phyloP scores from a whole-genome alignment of 2,888 invertebrate genomes.

The Leucozona laternaria region DNA sequence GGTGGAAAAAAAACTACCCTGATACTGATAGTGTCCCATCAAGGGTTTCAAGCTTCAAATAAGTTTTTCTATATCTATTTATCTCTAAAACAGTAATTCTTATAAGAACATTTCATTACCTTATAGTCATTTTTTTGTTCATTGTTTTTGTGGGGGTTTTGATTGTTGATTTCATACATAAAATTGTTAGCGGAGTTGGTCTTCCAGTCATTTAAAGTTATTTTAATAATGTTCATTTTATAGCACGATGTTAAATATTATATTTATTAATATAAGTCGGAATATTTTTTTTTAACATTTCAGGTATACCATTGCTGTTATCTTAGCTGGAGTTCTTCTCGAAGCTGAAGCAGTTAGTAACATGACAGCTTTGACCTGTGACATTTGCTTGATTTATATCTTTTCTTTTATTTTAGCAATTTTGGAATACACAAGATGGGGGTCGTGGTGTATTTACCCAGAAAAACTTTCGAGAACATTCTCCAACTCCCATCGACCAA shows the following conservation, averaged over 20 bases:
- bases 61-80: too few species aligned
- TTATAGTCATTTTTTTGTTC: too few species aligned
- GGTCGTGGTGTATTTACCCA: constrained; percentile 80
- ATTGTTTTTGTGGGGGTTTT: too few species aligned
- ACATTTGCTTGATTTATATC: neutral
- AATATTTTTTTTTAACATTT: constrained; percentile 56
- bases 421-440: constrained; percentile 81
- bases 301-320: constrained; percentile 83
- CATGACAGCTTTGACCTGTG: neutral
- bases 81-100: too few species aligned
- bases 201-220: too few species aligned
- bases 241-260: too few species aligned
- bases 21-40: too few species aligned
- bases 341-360: constrained; percentile 81
- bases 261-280: neutral
- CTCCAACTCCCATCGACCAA: constrained; percentile 22
- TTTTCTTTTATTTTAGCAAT: constrained; percentile 80
- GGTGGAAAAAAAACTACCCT: too few species aligned
- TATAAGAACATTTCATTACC: too few species aligned
- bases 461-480: constrained; percentile 77
- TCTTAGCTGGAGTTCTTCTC: constrained; percentile 80
- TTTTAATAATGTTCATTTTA: neutral
- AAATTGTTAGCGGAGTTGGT: too few species aligned
- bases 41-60: too few species aligned
- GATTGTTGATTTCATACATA: too few species aligned